phyloP scores from a whole-genome alignment of 2,797 vertebrate species.

The Chaunax sp. region DNA sequence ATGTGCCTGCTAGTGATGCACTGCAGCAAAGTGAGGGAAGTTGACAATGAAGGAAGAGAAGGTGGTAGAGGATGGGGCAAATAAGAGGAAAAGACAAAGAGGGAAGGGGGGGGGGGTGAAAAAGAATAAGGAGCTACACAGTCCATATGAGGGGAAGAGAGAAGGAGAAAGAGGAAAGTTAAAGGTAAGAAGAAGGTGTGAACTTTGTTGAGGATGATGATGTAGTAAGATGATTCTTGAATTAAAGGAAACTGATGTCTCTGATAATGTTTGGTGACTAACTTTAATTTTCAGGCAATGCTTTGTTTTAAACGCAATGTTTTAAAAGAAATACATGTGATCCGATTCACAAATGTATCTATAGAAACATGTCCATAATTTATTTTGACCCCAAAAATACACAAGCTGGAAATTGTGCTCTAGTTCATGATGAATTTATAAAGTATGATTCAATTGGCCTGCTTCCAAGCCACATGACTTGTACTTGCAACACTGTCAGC shows the following conservation, averaged over 20 bases:
- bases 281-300: constrained; percentile 12
- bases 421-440: constrained; percentile 10
- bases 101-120: background rate
- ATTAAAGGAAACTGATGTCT: constrained; percentile 45
- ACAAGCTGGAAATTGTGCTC: background rate
- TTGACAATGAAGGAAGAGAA: constrained; percentile 28
- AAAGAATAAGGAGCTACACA: constrained; percentile 2
- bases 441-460: constrained; percentile 20
- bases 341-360: too few species aligned
- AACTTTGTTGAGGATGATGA: constrained; percentile 53
- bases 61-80: constrained; percentile 34
- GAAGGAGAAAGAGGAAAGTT: background rate
- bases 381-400: background rate
- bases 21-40: constrained; percentile 75
- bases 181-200: constrained; percentile 11
- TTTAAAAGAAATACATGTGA: too few species aligned
- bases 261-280: constrained; percentile 28
- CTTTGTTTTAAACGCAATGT: too few species aligned
- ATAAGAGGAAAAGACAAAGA: constrained; percentile 26
- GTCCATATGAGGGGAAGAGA: constrained; percentile 1
- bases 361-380: background rate
- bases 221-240: constrained; percentile 52
- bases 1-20: constrained; percentile 77
- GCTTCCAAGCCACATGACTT: constrained; percentile 9
- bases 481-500: constrained; percentile 18